phyloP scores from a whole-genome alignment of 2,888 invertebrate genomes.

The Drosophila borborema region DNA sequence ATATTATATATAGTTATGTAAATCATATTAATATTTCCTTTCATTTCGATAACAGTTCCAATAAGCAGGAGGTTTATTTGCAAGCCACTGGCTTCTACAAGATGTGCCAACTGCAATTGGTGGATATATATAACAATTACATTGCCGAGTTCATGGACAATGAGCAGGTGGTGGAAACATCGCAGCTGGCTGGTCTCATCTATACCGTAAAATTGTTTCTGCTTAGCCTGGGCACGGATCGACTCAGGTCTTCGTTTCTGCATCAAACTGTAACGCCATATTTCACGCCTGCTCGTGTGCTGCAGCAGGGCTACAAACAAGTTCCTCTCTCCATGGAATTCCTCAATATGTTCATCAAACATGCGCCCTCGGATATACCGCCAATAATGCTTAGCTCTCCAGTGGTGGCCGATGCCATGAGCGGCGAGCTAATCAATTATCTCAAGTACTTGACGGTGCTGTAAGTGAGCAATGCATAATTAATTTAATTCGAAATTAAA shows the following conservation, averaged over 20 bases:
- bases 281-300: slow-evolving; percentile 69
- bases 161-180: slow-evolving; percentile 45
- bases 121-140: slow-evolving; percentile 81
- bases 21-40: neutral
- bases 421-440: slow-evolving; percentile 82
- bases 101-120: slow-evolving; percentile 83
- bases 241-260: slow-evolving; percentile 78
- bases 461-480: slow-evolving; percentile 61
- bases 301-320: slow-evolving; percentile 73
- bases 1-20: neutral
- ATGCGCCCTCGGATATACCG: slow-evolving; percentile 81
- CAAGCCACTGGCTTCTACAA: slow-evolving; percentile 84
- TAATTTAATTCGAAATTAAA: neutral
- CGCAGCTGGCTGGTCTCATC: slow-evolving; percentile 79
- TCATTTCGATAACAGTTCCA: slow-evolving; percentile 65
- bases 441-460: slow-evolving; percentile 73
- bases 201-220: slow-evolving; percentile 83
- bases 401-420: slow-evolving; percentile 83
- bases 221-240: slow-evolving; percentile 80
- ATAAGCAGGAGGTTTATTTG: slow-evolving; percentile 83
- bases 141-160: slow-evolving; percentile 67
- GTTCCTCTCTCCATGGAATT: slow-evolving; percentile 82
- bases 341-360: slow-evolving; percentile 83
- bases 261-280: slow-evolving; percentile 79
- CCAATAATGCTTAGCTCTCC: slow-evolving; percentile 83